A percentile compares a stretch with the other conserved stretches of the same genome.
These are phyloP conservation scores for Fukomys damarensis DNA, from an alignment of 2,113 vertebrate genomes.

Conservation along the genomic window DNA sequence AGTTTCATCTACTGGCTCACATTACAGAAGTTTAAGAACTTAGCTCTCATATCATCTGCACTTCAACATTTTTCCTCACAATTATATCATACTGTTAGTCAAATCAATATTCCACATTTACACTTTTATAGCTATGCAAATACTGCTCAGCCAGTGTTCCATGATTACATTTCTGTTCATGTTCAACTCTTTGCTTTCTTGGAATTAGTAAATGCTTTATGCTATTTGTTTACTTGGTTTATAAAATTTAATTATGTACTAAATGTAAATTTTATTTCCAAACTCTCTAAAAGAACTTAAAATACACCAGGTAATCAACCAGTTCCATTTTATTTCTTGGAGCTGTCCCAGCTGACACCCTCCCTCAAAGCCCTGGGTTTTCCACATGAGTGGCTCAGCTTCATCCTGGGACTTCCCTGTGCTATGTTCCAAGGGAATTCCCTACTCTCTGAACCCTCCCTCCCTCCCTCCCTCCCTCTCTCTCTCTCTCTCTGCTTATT, in stretches of 20 bases:
- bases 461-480: background rate
- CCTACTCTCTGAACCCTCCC: background rate
- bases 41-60: background rate
- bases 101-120: background rate
- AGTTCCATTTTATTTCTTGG: background rate
- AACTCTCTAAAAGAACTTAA: background rate
- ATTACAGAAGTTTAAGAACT: background rate
- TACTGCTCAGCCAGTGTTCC: background rate
- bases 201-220: background rate
- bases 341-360: background rate
- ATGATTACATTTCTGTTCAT: background rate
- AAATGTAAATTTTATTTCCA: background rate
- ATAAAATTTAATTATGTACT: constrained; percentile 21
- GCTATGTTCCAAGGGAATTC: background rate
- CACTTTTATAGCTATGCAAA: background rate
- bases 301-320: background rate
- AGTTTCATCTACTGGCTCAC: background rate
- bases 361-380: background rate
- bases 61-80: background rate
- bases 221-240: constrained; percentile 4
- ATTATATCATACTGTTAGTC: background rate
- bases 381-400: background rate
- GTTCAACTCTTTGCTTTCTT: background rate
- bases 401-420: background rate
- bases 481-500: background rate